These are phyloP conservation scores for Lithobates pipiens DNA, from an alignment of 2,797 vertebrate species.

Conservation along the genomic window DNA sequence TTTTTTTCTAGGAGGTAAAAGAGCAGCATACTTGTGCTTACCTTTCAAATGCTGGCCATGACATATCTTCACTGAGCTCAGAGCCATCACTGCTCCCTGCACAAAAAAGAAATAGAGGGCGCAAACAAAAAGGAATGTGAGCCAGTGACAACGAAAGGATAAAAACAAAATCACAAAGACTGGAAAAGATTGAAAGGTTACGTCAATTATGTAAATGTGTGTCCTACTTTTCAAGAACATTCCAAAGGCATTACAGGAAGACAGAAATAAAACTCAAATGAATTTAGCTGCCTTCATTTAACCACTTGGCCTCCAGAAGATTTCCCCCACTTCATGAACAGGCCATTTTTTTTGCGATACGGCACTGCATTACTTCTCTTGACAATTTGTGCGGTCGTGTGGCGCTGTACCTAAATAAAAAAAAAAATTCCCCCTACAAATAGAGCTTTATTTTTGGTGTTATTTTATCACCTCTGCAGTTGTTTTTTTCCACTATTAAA, in stretches of 20 bases:
- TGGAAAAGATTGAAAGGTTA: conserved; percentile 27
- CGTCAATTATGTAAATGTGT: conserved; percentile 7
- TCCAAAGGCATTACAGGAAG: not conserved
- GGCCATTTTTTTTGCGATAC: no score
- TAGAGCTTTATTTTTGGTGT: no score
- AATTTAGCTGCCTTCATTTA: not conserved
- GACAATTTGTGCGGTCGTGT: no score
- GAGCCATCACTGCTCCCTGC: conserved; percentile 98
- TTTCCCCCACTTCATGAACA: no score
- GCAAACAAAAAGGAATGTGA: not conserved
- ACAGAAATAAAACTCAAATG: not conserved
- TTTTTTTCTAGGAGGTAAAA: not conserved
- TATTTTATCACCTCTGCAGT: no score
- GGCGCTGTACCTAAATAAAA: no score
- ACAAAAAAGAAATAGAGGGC: conserved; percentile 50
- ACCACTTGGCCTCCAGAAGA: no score
- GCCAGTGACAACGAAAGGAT: not conserved
- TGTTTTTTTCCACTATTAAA: no score
- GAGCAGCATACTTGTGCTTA: conserved; percentile 68
- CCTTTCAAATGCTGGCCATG: conserved; percentile 99
- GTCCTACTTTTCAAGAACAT: not conserved
- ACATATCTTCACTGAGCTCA: conserved; percentile 96
- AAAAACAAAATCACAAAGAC: not conserved
- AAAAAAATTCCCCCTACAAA: no score
- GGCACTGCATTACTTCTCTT: no score